Conservation (phyloP, 2,888 invertebrate species). For the Apantesis nais region DNA sequence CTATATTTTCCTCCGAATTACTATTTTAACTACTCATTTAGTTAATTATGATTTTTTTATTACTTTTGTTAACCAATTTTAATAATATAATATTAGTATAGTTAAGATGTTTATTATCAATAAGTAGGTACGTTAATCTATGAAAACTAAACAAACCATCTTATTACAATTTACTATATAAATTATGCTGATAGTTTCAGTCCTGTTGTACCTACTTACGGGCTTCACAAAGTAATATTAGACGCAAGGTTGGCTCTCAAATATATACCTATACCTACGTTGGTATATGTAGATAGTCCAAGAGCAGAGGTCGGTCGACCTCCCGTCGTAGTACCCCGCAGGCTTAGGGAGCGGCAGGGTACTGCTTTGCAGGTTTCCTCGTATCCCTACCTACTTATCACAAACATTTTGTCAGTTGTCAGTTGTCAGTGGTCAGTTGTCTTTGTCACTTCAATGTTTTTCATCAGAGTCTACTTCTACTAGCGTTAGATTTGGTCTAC, state of each 20-base stretch:
- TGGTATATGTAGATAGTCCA: conserved; percentile 49
- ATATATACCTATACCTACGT: conserved; percentile 41
- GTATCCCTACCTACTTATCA: conserved; percentile 36
- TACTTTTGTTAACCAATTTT: background rate
- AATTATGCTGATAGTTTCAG: background rate
- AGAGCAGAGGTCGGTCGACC: conserved; percentile 66
- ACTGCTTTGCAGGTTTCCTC: conserved; percentile 57
- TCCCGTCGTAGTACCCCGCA: conserved; percentile 66
- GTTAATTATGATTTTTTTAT: background rate
- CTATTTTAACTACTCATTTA: background rate
- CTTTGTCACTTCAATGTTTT: conserved; percentile 26
- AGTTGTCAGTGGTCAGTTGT: too few relatives aligned
- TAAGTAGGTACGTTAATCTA: background rate
- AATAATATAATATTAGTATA: background rate
- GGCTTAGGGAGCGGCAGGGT: conserved; percentile 64
- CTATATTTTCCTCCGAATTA: too few relatives aligned
- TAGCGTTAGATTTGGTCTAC: background rate
- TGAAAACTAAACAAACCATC: background rate
- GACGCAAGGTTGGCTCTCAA: conserved; percentile 37
- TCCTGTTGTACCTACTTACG: conserved; percentile 9
- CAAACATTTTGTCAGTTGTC: too few relatives aligned
- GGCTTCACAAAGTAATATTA: conserved; percentile 26
- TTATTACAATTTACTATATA: background rate
- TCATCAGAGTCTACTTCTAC: background rate
- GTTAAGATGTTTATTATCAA: background rate